Evolutionary conservation across 2,888 invertebrate species (phyloP).

Genomic region (Opisthograptis luteolata): DNA sequence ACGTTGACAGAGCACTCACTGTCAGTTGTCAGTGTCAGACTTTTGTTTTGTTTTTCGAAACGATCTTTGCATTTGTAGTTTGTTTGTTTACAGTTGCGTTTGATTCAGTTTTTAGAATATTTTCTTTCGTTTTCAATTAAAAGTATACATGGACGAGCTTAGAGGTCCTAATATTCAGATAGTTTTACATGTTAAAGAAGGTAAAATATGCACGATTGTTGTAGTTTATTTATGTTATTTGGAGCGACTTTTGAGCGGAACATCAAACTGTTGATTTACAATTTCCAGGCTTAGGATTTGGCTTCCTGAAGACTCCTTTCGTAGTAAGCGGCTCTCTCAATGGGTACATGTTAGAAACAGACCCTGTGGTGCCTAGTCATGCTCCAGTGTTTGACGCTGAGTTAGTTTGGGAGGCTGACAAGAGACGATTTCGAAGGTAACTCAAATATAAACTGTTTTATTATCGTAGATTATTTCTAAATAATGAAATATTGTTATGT

Average conservation of each 20-base stretch:
- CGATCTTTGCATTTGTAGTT: slow-evolving; percentile 25
- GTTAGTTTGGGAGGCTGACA: slow-evolving; percentile 91
- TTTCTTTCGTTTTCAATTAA: slow-evolving; percentile 40
- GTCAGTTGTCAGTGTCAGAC: background rate
- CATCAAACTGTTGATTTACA: too few species aligned
- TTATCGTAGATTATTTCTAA: too few species aligned
- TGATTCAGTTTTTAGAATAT: slow-evolving; percentile 56
- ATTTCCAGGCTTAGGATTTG: slow-evolving; percentile 83
- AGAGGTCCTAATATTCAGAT: slow-evolving; percentile 86
- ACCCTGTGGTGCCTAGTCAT: slow-evolving; percentile 83
- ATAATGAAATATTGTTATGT: slow-evolving; percentile 17
- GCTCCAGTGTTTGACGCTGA: slow-evolving; percentile 88
- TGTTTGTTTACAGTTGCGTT: slow-evolving; percentile 64
- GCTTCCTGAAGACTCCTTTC: slow-evolving; percentile 80
- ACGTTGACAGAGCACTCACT: too few species aligned
- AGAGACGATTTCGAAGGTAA: slow-evolving; percentile 87
- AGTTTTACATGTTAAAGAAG: slow-evolving; percentile 87
- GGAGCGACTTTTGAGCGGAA: background rate
- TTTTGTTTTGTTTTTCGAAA: slow-evolving; percentile 30
- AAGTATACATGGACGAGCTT: slow-evolving; percentile 85
- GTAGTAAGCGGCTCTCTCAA: slow-evolving; percentile 86
- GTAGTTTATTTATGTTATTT: background rate
- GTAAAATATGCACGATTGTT: slow-evolving; percentile 41
- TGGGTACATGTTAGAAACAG: slow-evolving; percentile 88
- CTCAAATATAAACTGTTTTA: too few species aligned